These are phyloP conservation scores for Cynopterus brachyotis DNA, from an alignment of 2,113 vertebrate genomes.

Conservation along the genomic window DNA sequence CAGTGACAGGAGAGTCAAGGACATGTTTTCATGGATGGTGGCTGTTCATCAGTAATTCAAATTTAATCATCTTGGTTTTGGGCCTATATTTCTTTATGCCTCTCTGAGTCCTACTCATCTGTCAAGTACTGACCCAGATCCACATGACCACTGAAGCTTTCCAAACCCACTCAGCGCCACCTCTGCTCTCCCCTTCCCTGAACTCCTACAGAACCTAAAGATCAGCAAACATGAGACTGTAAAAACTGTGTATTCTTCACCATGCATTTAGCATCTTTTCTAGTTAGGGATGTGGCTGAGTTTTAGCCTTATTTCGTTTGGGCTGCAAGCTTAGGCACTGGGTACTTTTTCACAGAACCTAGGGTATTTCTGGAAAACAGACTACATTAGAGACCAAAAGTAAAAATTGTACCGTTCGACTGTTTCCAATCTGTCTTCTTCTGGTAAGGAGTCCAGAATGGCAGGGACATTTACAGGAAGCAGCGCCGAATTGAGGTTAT, in stretches of 20 bases:
- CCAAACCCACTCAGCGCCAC: too few species aligned
- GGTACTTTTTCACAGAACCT: background rate
- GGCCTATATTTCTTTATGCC: background rate
- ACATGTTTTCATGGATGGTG: background rate
- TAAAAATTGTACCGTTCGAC: conserved; percentile 73
- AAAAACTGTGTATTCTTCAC: background rate
- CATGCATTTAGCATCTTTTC: accelerated
- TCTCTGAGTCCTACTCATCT: background rate
- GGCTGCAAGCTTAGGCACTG: background rate
- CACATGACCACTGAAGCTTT: background rate
- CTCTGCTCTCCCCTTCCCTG: background rate
- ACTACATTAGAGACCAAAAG: background rate
- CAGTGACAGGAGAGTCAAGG: background rate
- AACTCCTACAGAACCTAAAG: background rate
- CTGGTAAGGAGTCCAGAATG: conserved; percentile 69
- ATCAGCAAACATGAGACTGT: accelerated
- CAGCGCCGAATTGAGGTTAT: conserved; percentile 80
- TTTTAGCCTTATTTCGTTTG: background rate
- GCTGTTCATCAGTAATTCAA: background rate
- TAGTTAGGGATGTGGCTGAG: background rate
- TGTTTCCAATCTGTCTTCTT: conserved; percentile 83
- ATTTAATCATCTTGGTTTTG: background rate
- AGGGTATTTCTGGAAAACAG: background rate
- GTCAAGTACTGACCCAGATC: background rate
- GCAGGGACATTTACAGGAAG: conserved; percentile 82